These are phyloP conservation scores for Orthonevra nobilis DNA, from an alignment of 2,888 invertebrate genomes.

Conservation along the genomic window DNA sequence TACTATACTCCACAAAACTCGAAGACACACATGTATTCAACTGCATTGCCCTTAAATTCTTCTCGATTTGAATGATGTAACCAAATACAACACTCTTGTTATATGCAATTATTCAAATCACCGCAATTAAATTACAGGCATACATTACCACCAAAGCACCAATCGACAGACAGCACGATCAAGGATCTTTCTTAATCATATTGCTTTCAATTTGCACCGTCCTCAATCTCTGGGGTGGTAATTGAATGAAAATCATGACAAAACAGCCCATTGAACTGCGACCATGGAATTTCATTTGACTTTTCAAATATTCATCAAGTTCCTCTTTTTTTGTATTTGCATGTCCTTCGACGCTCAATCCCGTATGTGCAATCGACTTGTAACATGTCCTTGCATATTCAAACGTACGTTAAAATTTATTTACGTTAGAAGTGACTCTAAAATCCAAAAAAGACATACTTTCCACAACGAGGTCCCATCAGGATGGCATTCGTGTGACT, in stretches of 20 bases:
- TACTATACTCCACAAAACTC: too few relatives aligned
- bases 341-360: too few relatives aligned
- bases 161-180: neutral
- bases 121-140: constrained; percentile 33
- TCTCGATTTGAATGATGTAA: constrained; percentile 1
- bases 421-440: constrained; percentile 6
- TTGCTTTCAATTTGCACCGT: constrained; percentile 28
- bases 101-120: constrained; percentile 14
- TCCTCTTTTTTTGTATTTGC: neutral
- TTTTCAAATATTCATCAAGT: constrained; percentile 36
- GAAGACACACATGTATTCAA: too few relatives aligned
- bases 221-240: constrained; percentile 23
- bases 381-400: constrained; percentile 18
- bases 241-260: constrained; percentile 43
- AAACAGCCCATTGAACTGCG: constrained; percentile 32
- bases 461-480: constrained; percentile 7
- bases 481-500: constrained; percentile 8
- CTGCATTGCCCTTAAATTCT: too few relatives aligned
- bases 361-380: neutral
- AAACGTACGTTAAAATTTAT: too few relatives aligned
- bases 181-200: constrained; percentile 28
- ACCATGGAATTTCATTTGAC: constrained; percentile 44
- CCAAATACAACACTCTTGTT: neutral
- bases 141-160: neutral
- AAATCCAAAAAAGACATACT: constrained; percentile 30